Base-by-base conservation (phyloP, 2,888 invertebrate species). In the Cephus spinipes region DNA sequence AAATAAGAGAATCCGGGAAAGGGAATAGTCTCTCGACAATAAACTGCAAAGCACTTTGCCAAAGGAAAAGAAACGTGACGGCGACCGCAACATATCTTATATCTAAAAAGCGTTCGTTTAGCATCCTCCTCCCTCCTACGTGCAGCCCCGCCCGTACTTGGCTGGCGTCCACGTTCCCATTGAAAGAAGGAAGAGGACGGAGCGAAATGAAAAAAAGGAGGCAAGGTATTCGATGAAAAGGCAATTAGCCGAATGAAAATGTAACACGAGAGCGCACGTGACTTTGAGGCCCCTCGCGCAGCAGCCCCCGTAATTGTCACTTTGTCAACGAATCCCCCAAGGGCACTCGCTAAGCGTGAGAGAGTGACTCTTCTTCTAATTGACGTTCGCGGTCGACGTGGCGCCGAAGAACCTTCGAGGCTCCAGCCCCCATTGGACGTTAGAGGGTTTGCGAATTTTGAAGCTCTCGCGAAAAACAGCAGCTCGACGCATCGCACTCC, bases 161-260 rank as follows among this genome's bases (percentile, higher is more conserved):
- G 40, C 40, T 15, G 15, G 4, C 4, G 4, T 40, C 40, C 40
- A 40, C 23, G 32, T 36, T n/a, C 40, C 55, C 74, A 74, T 36
- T n/a, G 23, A 74, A 69, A 55, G 68, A 68, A 73, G 35, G 34
- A 55, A 73, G 71, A 76, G 30, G 15, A 34, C 69, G 71, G 73
- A 78, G 34, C 4, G 12, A 34, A 40, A 69, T 30, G 77, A 79
- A 71, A 69, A 31, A 34, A 76, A 32, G 75, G 69, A 81, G 77
- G 74, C 36, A 73, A 40, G 35, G 34, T 23, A 73, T 73, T 73
- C 85, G 87, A 89, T 89, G 89, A 89, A 89, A 88, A 88, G 88
- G 89, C 90, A 91, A 91, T 91, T 91, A 90, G 90, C 89, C 88
- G 90, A 90, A 90, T 91, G 90, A 91, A 90, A 90, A 90, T 91